Base-by-base conservation (phyloP, 2,113 vertebrate genomes). In the Calidris pygmaea region DNA sequence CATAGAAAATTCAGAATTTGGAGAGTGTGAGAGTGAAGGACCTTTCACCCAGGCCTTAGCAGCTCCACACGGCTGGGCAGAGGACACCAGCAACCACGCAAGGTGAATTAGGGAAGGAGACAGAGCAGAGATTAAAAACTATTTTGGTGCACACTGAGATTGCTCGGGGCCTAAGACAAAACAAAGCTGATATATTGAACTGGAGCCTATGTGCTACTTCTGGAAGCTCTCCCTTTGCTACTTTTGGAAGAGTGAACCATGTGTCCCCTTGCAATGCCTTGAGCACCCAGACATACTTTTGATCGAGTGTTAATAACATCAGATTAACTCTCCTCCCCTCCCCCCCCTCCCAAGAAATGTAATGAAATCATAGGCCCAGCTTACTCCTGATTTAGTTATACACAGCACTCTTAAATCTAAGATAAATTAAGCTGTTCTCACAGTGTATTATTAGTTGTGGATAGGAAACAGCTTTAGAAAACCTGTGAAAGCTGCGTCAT, bases 51-150 rank as follows among this genome's bases (percentile, higher is more conserved):
- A 3, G 0, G 1, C 13, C 30, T 34, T 3, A 43, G 65, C 71
- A 89, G 62, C 41, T 30, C 26, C 41, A 17, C 3, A 43, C 2
- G 34, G 73, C 81, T 48, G 45, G 68, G 23, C 37, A 48, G 35
- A 87, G 17, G 52, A 72, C 50, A 91, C 87, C 78, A 94, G 71
- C 55, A n/a, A 55, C 26, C 22, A 48, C 15, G 17, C 2, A 2
- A 52, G 20, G 62, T n/a, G 39, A 82, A 75, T 41, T 20, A 74
- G 18, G 29, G 26, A 71, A 90, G 45, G 41, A 7, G 6, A 53
- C 48, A 84, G 60, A 74, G 52, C n/a, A 95, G 65, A 94, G 65
- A 86, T 48, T 90, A 74, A 93, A 94, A 65, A 48, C 12, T 77
- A 0, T 59, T 74, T 77, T 88, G 37, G 47, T 80, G 52, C 55